Conservation (phyloP, 2,113 vertebrate species). For the Rousettus leschenaultii region DNA sequence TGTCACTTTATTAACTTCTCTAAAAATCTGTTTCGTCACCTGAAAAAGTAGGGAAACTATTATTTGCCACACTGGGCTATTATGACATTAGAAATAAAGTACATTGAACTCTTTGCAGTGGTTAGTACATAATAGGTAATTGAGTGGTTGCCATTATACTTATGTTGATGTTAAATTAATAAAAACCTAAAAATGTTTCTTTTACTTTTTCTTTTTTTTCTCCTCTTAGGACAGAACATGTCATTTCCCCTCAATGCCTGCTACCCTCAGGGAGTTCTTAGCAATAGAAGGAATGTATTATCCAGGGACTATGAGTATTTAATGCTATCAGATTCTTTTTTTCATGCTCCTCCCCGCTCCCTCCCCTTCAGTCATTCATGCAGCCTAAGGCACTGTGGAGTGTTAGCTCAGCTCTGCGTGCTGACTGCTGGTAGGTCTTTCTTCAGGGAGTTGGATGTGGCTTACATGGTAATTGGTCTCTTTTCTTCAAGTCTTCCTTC, state of each 20-base stretch:
- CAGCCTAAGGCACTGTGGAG: neutral
- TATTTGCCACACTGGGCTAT: neutral
- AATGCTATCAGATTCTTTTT: neutral
- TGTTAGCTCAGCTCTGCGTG: neutral
- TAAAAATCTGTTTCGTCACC: neutral
- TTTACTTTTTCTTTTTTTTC: neutral
- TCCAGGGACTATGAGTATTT: neutral
- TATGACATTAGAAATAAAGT: neutral
- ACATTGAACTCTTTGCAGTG: neutral
- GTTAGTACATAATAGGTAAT: neutral
- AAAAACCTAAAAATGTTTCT: neutral
- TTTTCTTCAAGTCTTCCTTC: neutral
- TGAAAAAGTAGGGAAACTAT: neutral
- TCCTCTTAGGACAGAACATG: neutral
- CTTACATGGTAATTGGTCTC: neutral
- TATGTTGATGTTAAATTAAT: neutral
- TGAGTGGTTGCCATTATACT: neutral
- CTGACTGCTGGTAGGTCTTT: neutral
- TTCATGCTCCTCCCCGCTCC: neutral
- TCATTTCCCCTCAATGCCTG: neutral
- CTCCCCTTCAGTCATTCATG: fast-evolving
- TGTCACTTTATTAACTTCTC: neutral
- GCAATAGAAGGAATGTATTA: neutral
- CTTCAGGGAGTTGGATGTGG: neutral
- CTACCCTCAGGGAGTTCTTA: neutral